A percentile compares a stretch with the other conserved stretches of the same genome.
Conservation (phyloP, 37 sponge, comb jelly and placozoan genomes). For the Axinella damicornis region DNA sequence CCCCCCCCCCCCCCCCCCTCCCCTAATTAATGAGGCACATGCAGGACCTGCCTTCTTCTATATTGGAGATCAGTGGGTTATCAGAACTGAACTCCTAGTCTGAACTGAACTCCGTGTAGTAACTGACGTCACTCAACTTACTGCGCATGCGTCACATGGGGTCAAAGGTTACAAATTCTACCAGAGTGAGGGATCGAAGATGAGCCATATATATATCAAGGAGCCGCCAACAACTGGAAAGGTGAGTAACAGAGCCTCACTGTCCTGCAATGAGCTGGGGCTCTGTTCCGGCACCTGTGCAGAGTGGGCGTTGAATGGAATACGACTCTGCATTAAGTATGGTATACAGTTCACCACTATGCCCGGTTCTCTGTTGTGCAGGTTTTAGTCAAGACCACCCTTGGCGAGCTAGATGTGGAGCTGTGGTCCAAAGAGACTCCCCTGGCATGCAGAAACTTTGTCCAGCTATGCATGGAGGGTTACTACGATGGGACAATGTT, state of each 20-base stretch:
- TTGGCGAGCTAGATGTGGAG: conserved; percentile 96
- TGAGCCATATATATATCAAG: conserved; percentile 97
- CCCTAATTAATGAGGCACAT: too few relatives aligned
- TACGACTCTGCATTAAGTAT: neutral
- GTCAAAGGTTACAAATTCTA: too few relatives aligned
- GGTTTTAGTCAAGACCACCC: conserved; percentile 87
- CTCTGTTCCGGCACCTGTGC: neutral
- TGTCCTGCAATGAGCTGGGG: too few relatives aligned
- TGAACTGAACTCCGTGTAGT: too few relatives aligned
- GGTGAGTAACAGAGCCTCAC: conserved; percentile 39
- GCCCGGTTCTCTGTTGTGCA: conserved; percentile 20
- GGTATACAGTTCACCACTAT: too few relatives aligned
- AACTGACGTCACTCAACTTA: neutral
- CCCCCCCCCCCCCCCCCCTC: too few relatives aligned
- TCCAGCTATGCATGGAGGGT: conserved; percentile 97
- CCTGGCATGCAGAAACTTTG: conserved; percentile 97
- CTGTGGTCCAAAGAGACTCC: conserved; percentile 98
- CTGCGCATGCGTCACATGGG: conserved; percentile 2
- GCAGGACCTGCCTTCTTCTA: too few relatives aligned
- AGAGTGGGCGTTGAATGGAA: conserved; percentile 4
- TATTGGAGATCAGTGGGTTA: too few relatives aligned
- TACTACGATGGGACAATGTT: conserved; percentile 94
- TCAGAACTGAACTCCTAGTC: too few relatives aligned
- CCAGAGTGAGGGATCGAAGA: conserved; percentile 22
- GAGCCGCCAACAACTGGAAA: conserved; percentile 98